Evolutionary conservation across 2,113 vertebrate species (phyloP).

Genomic region (Ceyx melanurus): DNA sequence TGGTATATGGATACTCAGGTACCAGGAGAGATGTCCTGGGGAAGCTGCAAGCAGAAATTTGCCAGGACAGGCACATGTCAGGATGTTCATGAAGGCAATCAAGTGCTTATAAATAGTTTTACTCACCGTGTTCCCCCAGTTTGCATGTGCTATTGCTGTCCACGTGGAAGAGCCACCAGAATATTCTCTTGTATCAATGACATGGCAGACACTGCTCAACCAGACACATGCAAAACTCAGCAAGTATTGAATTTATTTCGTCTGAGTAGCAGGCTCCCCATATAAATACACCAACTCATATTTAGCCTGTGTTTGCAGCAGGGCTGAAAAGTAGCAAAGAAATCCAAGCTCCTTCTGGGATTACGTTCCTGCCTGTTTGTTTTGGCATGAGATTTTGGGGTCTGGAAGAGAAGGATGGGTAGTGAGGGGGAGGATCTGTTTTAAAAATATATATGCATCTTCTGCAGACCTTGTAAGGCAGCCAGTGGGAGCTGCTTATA

Average conservation of each 20-base stretch:
- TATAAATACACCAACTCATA: background rate
- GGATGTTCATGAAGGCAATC: background rate
- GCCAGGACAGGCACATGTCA: background rate
- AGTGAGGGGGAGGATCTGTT: background rate
- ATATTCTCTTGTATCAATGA: background rate
- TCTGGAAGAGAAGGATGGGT: slow-evolving; percentile 26
- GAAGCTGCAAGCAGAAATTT: background rate
- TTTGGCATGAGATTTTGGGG: slow-evolving; percentile 45
- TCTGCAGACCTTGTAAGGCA: slow-evolving; percentile 45
- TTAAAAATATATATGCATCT: slow-evolving; percentile 18
- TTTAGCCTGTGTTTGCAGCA: slow-evolving; percentile 1
- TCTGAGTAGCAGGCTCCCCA: background rate
- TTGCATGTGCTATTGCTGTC: background rate
- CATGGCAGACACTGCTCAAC: background rate
- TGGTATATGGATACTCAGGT: background rate
- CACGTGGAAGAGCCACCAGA: background rate
- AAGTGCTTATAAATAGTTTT: background rate
- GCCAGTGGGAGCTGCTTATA: background rate
- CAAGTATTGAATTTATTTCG: slow-evolving; percentile 25
- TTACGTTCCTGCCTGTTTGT: slow-evolving; percentile 33
- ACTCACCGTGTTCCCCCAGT: background rate
- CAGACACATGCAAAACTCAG: background rate
- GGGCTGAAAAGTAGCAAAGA: background rate
- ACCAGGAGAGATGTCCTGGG: background rate
- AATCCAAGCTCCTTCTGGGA: background rate